A percentile compares a stretch with the other conserved stretches of the same genome.
phyloP scores from a whole-genome alignment of 2,888 invertebrate species.

The Trissolcus brochymenae region DNA sequence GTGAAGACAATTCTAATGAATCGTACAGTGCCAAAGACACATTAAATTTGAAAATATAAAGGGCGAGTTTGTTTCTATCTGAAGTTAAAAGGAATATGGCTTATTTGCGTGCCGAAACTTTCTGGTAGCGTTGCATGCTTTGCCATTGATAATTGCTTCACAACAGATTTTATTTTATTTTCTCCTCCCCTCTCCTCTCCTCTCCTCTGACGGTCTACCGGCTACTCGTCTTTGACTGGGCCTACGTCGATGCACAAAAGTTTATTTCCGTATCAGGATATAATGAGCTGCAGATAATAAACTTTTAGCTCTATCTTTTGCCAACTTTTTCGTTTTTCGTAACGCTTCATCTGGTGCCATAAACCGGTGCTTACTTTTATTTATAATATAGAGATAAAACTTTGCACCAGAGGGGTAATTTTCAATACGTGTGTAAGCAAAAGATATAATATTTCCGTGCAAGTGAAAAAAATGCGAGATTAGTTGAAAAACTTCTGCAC shows the following conservation, averaged over 20 bases:
- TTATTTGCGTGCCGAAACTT: slow-evolving; percentile 76
- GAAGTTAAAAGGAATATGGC: slow-evolving; percentile 75
- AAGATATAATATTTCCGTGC: slow-evolving; percentile 41
- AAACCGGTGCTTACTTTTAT: slow-evolving; percentile 54
- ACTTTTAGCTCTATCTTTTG: slow-evolving; percentile 58
- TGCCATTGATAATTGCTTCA: slow-evolving; percentile 75
- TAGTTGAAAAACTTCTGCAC: slow-evolving; percentile 52
- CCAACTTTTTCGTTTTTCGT: slow-evolving; percentile 57
- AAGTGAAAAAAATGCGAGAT: slow-evolving; percentile 55
- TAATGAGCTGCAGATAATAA: slow-evolving; percentile 60
- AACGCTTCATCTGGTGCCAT: slow-evolving; percentile 51
- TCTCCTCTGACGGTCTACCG: slow-evolving; percentile 29
- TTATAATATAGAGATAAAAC: slow-evolving; percentile 58
- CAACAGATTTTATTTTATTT: slow-evolving; percentile 72
- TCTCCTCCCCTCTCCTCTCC: slow-evolving; percentile 24
- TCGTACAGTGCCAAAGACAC: slow-evolving; percentile 67
- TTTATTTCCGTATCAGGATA: slow-evolving; percentile 59
- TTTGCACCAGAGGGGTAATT: slow-evolving; percentile 41
- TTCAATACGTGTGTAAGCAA: slow-evolving; percentile 50
- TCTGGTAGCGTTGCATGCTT: slow-evolving; percentile 73
- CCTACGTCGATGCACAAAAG: slow-evolving; percentile 59
- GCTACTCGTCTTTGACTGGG: slow-evolving; percentile 58
- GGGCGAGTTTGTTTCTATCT: slow-evolving; percentile 64
- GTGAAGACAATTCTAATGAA: slow-evolving; percentile 56
- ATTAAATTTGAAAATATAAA: slow-evolving; percentile 66